phyloP scores from a whole-genome alignment of 2,113 vertebrate genomes.

The Sturnira hondurensis region DNA sequence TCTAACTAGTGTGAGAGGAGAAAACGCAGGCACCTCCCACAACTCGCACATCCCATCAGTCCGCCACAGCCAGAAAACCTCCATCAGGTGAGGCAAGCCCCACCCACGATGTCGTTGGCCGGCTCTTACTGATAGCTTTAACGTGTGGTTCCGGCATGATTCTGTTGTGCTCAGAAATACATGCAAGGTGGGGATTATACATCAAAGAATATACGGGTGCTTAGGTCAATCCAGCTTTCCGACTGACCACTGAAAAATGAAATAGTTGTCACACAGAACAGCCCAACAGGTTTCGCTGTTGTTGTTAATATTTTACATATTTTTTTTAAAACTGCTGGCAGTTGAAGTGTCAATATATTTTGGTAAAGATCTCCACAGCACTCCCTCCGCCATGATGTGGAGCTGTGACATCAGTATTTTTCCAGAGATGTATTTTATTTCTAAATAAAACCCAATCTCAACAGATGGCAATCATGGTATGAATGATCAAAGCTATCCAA shows the following conservation, averaged over 20 bases:
- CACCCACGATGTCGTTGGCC: not conserved
- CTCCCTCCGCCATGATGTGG: not conserved
- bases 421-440: not conserved
- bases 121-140: not conserved
- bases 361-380: not conserved
- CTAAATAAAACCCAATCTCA: not conserved
- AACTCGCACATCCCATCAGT: not conserved
- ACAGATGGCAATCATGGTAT: not conserved
- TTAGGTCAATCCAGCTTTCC: not conserved
- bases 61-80: not conserved
- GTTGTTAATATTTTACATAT: not conserved
- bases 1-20: not conserved
- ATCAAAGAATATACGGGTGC: not conserved
- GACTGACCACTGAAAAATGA: not conserved
- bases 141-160: not conserved
- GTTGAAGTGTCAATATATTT: not conserved
- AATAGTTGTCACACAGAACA: not conserved
- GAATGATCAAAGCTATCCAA: not conserved
- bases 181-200: not conserved
- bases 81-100: not conserved
- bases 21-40: not conserved
- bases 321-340: not conserved
- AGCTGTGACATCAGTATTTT: not conserved
- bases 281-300: not conserved
- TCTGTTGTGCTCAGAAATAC: conserved; percentile 7